Conservation (phyloP, 1,140 invertebrate species). For the Danaus plexippus region DNA sequence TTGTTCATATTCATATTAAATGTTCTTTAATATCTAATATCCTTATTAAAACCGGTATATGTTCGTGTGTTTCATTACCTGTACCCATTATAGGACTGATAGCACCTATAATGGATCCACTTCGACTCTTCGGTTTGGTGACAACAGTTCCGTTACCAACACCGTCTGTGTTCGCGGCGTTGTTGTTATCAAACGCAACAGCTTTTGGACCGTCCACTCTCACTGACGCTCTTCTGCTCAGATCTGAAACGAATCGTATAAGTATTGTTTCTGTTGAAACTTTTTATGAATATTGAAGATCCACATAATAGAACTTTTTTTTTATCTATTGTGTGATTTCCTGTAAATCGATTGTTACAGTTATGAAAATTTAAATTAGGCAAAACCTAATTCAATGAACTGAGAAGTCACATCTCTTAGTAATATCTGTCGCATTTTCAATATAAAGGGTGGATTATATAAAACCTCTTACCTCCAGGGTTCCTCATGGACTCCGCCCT, state of each 20-base stretch:
- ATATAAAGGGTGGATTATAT: neutral
- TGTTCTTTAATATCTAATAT: too few relatives aligned
- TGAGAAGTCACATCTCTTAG: too few relatives aligned
- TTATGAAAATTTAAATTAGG: too few relatives aligned
- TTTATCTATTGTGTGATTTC: too few relatives aligned
- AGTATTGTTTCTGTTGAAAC: too few relatives aligned
- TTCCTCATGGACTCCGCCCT: slow-evolving; percentile 48
- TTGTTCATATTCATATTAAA: too few relatives aligned
- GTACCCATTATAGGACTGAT: slow-evolving; percentile 70
- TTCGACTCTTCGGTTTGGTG: slow-evolving; percentile 63
- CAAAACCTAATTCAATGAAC: too few relatives aligned
- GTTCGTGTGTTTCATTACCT: slow-evolving; percentile 34
- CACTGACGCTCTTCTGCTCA: slow-evolving; percentile 52
- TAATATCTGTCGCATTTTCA: too few relatives aligned
- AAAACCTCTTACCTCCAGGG: slow-evolving; percentile 29
- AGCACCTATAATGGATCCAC: slow-evolving; percentile 68
- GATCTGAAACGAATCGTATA: slow-evolving; percentile 32
- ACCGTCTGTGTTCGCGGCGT: slow-evolving; percentile 34
- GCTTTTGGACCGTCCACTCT: slow-evolving; percentile 45
- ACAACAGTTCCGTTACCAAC: slow-evolving; percentile 39
- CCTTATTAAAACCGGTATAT: too few relatives aligned
- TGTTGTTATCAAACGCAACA: slow-evolving; percentile 53
- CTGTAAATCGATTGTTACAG: too few relatives aligned
- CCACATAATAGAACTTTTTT: too few relatives aligned
- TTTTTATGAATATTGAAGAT: too few relatives aligned